Base-by-base conservation (phyloP, 2,113 vertebrate species). In the Zapornia atra region DNA sequence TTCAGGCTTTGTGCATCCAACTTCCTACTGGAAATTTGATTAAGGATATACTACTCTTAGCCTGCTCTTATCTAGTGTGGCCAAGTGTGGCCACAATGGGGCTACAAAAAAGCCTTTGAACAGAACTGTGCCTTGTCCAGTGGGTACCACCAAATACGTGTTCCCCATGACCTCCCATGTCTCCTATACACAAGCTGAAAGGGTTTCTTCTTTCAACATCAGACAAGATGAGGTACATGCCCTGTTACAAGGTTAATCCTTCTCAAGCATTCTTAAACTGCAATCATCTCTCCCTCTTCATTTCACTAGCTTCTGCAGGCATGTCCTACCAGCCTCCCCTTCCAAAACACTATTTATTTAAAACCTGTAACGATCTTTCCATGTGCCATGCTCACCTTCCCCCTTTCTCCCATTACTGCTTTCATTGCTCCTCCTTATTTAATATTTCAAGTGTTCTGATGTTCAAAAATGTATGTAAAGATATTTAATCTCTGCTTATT, bases 131-230 rank as follows among this genome's bases (percentile, higher is more conserved):
- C 73, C 70, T 57, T 1, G 1, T 57, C 65, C 57, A 78, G 31
- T 10, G 14, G 44, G 51, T 34, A 9, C 24, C 40, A 65, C 15
- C 21, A 65, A 82, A 46, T 1, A 44, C 11, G 29, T 42, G 69
- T 31, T n/a, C 11, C 73, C 54, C 56, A 7, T 2, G 28, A 40
- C 44, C 69, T 90, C 11, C 31, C 66, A 19, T 0, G 0, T 61
- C 26, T 80, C 31, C 75, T n/a, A 4, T 13, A 36, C 33, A 38
- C 17, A 19, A 79, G 4, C 22, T 16, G 1, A 42, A 82, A 75
- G 15, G 24, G 40, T 8, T 66, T n/a, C 57, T 71, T 18, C 44
- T 54, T 40, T 81, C 50, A 50, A 1, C 14, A 36, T 22, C 2
- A 5, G 36, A 36, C 20, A 71, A 71, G 29, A 34, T 59, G 28